A percentile compares a stretch with the other conserved stretches of the same genome.
phyloP scores from a whole-genome alignment of 1,140 invertebrate genomes.

The Tigriopus japonicus region DNA sequence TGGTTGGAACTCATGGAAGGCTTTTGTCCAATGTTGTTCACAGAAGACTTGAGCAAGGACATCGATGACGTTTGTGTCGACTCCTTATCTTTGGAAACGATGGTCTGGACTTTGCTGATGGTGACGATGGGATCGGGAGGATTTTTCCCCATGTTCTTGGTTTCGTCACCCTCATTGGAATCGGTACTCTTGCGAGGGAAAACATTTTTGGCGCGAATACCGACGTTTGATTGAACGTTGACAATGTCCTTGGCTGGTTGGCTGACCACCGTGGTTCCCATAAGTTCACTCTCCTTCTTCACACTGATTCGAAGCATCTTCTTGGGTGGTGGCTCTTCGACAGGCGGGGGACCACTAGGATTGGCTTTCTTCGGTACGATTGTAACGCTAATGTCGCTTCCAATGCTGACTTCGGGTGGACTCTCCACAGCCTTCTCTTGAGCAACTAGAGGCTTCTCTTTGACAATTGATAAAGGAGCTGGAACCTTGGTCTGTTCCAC shows the following conservation, averaged over 20 bases:
- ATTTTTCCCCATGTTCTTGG: background rate
- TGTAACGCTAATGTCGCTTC: conserved; percentile 13
- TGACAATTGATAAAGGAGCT: background rate
- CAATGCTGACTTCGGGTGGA: background rate
- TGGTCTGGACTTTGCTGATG: conserved; percentile 6
- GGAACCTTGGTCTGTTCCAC: background rate
- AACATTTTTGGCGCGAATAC: background rate
- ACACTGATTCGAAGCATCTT: conserved; percentile 16
- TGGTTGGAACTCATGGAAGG: no score
- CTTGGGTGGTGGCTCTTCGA: background rate
- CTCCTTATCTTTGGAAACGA: background rate
- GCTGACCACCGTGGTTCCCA: background rate
- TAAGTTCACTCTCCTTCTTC: conserved; percentile 16
- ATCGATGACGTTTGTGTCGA: no score
- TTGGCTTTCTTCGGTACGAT: conserved; percentile 13
- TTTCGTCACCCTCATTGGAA: background rate
- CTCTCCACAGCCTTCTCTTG: background rate
- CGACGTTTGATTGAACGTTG: background rate
- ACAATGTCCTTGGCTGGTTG: background rate
- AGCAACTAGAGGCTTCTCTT: background rate
- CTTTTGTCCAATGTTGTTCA: no score
- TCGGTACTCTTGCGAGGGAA: background rate
- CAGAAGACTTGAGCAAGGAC: no score
- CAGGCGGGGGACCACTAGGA: conserved; percentile 12
- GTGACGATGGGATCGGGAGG: conserved; percentile 9